phyloP scores from a whole-genome alignment of 2,113 vertebrate species.

The Podarcis raffonei region DNA sequence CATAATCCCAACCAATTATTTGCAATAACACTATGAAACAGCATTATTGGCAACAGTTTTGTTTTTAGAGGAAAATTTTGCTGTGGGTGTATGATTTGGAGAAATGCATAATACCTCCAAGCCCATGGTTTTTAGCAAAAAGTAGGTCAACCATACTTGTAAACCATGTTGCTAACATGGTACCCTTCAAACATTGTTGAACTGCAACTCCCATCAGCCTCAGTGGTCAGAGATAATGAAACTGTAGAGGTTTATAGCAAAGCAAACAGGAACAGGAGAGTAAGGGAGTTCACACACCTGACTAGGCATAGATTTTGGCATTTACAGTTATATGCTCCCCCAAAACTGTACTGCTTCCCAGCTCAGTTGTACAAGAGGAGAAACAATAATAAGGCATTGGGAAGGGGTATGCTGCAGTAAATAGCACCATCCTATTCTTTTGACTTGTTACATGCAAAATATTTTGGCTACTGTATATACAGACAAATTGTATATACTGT shows the following conservation, averaged over 20 bases:
- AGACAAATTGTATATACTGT: neutral
- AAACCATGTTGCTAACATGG: neutral
- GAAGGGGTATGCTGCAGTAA: neutral
- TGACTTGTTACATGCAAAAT: neutral
- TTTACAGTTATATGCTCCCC: neutral
- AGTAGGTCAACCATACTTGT: neutral
- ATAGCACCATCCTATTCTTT: neutral
- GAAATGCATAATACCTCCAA: neutral
- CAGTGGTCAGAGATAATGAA: neutral
- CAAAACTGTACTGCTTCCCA: neutral
- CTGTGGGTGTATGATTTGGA: neutral
- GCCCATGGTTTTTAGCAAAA: neutral
- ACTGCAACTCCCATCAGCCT: neutral
- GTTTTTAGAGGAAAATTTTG: neutral
- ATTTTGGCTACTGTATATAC: neutral
- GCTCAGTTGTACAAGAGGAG: neutral
- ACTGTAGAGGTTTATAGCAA: neutral
- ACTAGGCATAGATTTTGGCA: neutral
- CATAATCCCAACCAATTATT: neutral
- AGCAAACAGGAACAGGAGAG: neutral
- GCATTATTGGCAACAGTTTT: neutral
- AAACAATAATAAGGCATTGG: neutral
- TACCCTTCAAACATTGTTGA: neutral
- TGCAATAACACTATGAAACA: neutral
- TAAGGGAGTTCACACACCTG: neutral